Evolutionary conservation across 2,888 invertebrate genomes (phyloP), one percentile per base, ranked within the genome.

Genomic region (Diaprepes abbreviatus): DNA sequence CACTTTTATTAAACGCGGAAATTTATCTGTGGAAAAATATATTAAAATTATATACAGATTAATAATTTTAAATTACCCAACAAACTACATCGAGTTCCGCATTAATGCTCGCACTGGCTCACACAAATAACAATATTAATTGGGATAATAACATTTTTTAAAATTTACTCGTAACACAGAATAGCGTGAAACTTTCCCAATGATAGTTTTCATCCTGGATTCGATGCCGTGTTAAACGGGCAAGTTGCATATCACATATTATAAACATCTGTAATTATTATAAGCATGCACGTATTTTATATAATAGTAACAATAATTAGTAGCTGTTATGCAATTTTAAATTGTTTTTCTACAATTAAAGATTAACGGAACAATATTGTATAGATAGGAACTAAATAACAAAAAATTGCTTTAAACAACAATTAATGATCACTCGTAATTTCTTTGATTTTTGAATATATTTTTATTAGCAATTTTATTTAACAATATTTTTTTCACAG

Each of bases 81-180:
- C 66, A 48, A 66, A 40, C 52, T 52, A 59, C 43, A 35, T 45
- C 36, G 52, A 60, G 60, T 67, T 67, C 67, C 67, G 67, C 67
- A 62, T 67, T 67, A 60, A 16, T 60, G 45, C 54, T 54, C 36
- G 60, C 67, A 45, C 28, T 12, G n/a, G 45, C 66, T 55, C 64
- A 64, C 64, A 64, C 50, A 66, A 65, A 40, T 43, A 66, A 59
- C 59, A 66, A 59, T 65, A 65, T 65, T 65, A 65, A 65, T 65
- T 65, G 65, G 57, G 35, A 57, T 65, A 65, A 57, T 65, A 65
- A 57, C 28, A 17, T 16, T 64, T 43, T 64, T 55, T 64, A 33
- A 45, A 65, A 65, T 65, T 65, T 43, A 14, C 58, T 31, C 17
- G 58, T 58, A 58, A 58, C 40, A 58, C 31, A 58, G 55, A 65